Conservation (phyloP, 2,888 invertebrate genomes). For the Oscheius sp. region DNA sequence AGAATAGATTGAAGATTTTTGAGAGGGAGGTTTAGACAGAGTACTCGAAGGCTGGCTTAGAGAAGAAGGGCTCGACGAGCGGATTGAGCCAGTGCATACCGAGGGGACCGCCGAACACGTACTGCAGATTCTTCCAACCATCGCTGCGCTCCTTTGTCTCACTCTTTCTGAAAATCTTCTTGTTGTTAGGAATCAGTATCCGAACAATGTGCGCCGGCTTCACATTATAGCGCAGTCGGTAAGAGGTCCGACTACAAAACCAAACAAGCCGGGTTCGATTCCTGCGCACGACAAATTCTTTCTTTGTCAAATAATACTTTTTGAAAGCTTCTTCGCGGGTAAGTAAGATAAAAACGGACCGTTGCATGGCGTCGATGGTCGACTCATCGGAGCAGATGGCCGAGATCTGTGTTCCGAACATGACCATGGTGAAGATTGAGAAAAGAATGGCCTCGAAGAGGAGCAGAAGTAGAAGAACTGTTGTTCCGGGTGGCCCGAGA, state of each 20-base stretch:
- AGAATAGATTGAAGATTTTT: not conserved
- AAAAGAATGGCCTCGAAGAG: slow-evolving; percentile 94
- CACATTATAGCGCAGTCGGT: too few species aligned
- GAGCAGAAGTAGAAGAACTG: slow-evolving; percentile 86
- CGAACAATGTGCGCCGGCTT: too few species aligned
- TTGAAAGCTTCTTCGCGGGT: too few species aligned
- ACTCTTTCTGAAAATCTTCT: slow-evolving; percentile 14
- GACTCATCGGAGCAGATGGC: slow-evolving; percentile 99
- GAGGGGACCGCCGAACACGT: slow-evolving; percentile 92
- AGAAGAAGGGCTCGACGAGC: slow-evolving; percentile 81
- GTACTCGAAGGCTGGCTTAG: slow-evolving; percentile 85
- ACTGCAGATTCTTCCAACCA: slow-evolving; percentile 73
- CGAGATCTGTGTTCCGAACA: slow-evolving; percentile 92
- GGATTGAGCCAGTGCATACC: slow-evolving; percentile 94
- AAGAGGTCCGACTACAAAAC: too few species aligned
- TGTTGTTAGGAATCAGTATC: not conserved
- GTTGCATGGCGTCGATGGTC: slow-evolving; percentile 75
- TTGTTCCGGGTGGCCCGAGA: slow-evolving; percentile 94
- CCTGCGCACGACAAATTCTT: too few species aligned
- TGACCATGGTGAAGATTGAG: slow-evolving; percentile 95
- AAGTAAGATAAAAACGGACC: slow-evolving; percentile 28
- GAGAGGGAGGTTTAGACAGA: slow-evolving; percentile 80
- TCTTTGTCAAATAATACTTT: too few species aligned
- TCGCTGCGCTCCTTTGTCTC: slow-evolving; percentile 44
- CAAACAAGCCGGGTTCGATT: too few species aligned